Evolutionary conservation across 2,113 vertebrate genomes (phyloP).

Genomic region (human): GRCh38 chr11:37421501-37422000

Average conservation of each 20-base stretch:
- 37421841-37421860: not conserved
- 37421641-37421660: conserved; percentile 42
- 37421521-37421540: conserved; percentile 51
- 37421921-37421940: not conserved
- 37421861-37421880: not conserved
- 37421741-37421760: conserved; percentile 54
- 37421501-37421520: conserved; percentile 51
- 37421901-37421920: not conserved
- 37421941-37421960: not conserved
- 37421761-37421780: conserved; percentile 60
- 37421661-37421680: conserved; percentile 59
- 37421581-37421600: conserved; percentile 56
- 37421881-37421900: not conserved
- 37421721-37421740: conserved; percentile 54
- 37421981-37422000: not conserved
- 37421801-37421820: conserved; percentile 71
- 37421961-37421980: not conserved
- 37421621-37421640: conserved; percentile 56
- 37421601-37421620: conserved; percentile 60
- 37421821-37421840: conserved; percentile 49
- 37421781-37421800: conserved; percentile 72
- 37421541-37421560: conserved; percentile 67
- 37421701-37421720: conserved; percentile 67
- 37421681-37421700: conserved; percentile 55
- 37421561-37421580: conserved; percentile 50